A percentile compares a stretch with the other conserved stretches of the same genome.
These are phyloP conservation scores for Rhinoptilus africanus DNA, from an alignment of 2,113 vertebrate genomes.

Conservation along the genomic window DNA sequence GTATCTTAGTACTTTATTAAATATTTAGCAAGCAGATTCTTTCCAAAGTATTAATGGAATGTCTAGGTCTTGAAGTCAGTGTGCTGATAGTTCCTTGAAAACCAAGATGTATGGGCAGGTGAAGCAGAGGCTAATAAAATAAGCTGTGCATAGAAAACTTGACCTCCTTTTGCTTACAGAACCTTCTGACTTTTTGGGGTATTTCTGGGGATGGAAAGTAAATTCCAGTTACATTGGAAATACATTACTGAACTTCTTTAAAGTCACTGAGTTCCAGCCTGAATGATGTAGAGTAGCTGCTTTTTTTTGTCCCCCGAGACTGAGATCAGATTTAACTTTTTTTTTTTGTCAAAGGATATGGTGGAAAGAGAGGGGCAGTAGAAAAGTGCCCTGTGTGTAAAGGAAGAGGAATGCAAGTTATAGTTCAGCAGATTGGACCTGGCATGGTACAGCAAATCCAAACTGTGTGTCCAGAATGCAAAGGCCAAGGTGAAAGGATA, in stretches of 20 bases:
- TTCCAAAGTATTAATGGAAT: neutral
- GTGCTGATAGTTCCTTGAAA: neutral
- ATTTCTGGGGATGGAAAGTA: neutral
- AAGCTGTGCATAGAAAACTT: neutral
- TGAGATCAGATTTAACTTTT: neutral
- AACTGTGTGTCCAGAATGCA: conserved; percentile 91
- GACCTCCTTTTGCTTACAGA: neutral
- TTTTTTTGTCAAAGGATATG: conserved; percentile 77
- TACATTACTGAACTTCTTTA: neutral
- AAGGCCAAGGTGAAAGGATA: conserved; percentile 92
- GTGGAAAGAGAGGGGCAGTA: conserved; percentile 89
- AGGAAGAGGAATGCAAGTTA: conserved; percentile 89
- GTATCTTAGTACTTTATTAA: neutral
- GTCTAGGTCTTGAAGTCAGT: neutral
- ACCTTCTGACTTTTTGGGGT: neutral
- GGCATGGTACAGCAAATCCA: conserved; percentile 98
- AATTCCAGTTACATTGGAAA: neutral
- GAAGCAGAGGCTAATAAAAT: neutral
- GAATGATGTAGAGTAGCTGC: neutral
- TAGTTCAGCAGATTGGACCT: conserved; percentile 92
- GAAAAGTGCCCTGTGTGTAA: conserved; percentile 92
- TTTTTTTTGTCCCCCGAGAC: neutral
- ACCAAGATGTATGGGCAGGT: neutral
- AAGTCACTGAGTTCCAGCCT: neutral
- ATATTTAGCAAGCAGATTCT: neutral